Evolutionary conservation across 2,797 vertebrate species (phyloP), one percentile per base, ranked within the genome.

Genomic region (Labroides dimidiatus): DNA sequence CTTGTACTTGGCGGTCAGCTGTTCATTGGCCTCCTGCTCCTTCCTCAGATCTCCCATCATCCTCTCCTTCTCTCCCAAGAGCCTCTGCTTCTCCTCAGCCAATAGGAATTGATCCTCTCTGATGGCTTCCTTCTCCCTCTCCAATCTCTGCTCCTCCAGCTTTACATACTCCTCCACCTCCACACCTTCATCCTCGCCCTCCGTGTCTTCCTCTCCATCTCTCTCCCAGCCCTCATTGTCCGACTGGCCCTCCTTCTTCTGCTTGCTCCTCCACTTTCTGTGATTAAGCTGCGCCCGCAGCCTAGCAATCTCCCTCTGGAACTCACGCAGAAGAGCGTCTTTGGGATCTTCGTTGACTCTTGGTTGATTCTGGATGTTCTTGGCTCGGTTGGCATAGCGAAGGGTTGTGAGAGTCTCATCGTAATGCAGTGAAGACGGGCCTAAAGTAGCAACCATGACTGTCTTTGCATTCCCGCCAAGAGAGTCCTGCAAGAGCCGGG

Each of bases 331-430:
- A 24, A 99, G 91, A 0, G 97, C 96, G 45, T 99, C 97, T 84
- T 99, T 99, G 82, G 97, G 97, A 84, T 99, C 97, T 84, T 99
- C 97, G 0, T 99, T 99, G 87, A 99, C 95, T 14, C 95, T 91
- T 0, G 97, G 97, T 82, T 96, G 96, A 91, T 99, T 99, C 86
- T 96, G 96, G 91, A 99, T 99, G 92, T 98, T 98, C 92, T 99
- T 99, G 87, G 97, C 96, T 24, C 97, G 92, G 91, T 96, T 98
- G 91, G 97, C 97, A 0, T 99, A 99, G 51, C 97, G 92, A 10
- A 99, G 93, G 10, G 97, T 99, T 58, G 96, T 98, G 59, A 99
- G 94, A 71, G 96, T 98, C 91, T 99, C 97, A 0, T 98, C 97
- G 0, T 96, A 98, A 87, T 97, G 97, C 84, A 95, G 95, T 0